Evolutionary conservation across 2,113 vertebrate species (phyloP).

Genomic region (Chionomys nivalis): DNA sequence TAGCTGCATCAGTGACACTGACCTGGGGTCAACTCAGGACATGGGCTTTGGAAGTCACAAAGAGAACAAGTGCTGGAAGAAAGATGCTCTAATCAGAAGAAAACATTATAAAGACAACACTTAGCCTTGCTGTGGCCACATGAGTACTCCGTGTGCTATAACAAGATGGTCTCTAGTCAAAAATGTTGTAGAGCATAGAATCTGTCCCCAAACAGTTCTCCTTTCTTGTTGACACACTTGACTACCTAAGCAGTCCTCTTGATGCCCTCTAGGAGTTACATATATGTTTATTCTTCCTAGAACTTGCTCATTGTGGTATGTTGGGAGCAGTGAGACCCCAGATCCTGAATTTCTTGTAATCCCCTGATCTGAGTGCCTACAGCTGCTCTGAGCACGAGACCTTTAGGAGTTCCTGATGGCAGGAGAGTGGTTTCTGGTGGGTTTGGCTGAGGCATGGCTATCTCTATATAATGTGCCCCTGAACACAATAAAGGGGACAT

Average conservation of each 20-base stretch:
- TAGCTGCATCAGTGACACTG: neutral
- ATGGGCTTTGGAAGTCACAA: neutral
- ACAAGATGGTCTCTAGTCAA: neutral
- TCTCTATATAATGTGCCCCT: too few relatives aligned
- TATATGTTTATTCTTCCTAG: neutral
- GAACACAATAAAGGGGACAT: too few relatives aligned
- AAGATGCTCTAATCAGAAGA: neutral
- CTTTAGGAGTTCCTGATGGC: too few relatives aligned
- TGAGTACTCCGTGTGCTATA: neutral
- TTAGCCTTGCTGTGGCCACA: accelerated
- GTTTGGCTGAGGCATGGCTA: too few relatives aligned
- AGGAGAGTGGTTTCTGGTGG: too few relatives aligned
- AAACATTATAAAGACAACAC: too few relatives aligned
- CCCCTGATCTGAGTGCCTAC: too few relatives aligned
- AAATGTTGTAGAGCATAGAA: neutral
- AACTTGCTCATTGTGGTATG: neutral
- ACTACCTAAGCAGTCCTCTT: neutral
- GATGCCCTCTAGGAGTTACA: neutral
- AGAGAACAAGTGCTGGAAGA: too few relatives aligned
- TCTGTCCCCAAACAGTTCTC: neutral
- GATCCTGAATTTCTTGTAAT: too few relatives aligned
- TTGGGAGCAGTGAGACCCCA: too few relatives aligned
- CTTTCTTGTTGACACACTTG: neutral
- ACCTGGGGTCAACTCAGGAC: neutral
- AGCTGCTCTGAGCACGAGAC: too few relatives aligned